Evolutionary conservation across 2,888 invertebrate species (phyloP).

Genomic region (Folsomia candida): DNA sequence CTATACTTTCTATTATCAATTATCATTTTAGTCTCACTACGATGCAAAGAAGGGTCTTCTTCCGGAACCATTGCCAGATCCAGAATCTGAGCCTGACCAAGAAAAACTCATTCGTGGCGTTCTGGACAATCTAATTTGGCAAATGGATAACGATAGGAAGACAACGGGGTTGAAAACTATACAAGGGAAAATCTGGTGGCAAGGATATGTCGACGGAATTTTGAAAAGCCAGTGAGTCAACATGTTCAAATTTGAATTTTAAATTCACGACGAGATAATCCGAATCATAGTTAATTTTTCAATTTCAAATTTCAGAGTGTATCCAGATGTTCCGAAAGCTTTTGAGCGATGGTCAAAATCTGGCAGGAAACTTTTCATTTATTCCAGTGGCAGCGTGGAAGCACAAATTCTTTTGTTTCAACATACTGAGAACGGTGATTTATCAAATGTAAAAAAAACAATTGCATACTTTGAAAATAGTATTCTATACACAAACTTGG

Average conservation of each 20-base stretch:
- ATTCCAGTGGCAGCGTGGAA: conserved; percentile 87
- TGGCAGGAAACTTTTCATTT: conserved; percentile 74
- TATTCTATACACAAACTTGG: background rate
- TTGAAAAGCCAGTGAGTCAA: conserved; percentile 84
- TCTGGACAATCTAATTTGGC: conserved; percentile 71
- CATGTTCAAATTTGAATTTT: conserved; percentile 5
- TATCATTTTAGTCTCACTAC: conserved; percentile 57
- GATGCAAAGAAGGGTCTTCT: conserved; percentile 61
- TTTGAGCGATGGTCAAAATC: conserved; percentile 69
- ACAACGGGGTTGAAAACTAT: conserved; percentile 75
- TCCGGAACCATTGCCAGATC: conserved; percentile 50
- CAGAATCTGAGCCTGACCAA: conserved; percentile 48
- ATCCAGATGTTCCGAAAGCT: conserved; percentile 75
- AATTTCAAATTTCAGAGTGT: conserved; percentile 66
- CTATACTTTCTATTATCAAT: too few relatives aligned
- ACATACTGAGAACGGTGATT: conserved; percentile 72
- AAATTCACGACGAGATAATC: too few relatives aligned
- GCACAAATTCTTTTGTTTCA: conserved; percentile 85
- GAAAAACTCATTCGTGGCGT: conserved; percentile 50
- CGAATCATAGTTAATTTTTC: too few relatives aligned
- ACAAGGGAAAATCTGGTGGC: conserved; percentile 87
- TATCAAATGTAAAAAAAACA: conserved; percentile 60
- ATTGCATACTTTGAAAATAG: background rate
- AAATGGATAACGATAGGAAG: conserved; percentile 79
- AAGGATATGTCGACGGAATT: conserved; percentile 74